Conservation (phyloP, 2,888 invertebrate species). For the Drosophila antonietae region DNA sequence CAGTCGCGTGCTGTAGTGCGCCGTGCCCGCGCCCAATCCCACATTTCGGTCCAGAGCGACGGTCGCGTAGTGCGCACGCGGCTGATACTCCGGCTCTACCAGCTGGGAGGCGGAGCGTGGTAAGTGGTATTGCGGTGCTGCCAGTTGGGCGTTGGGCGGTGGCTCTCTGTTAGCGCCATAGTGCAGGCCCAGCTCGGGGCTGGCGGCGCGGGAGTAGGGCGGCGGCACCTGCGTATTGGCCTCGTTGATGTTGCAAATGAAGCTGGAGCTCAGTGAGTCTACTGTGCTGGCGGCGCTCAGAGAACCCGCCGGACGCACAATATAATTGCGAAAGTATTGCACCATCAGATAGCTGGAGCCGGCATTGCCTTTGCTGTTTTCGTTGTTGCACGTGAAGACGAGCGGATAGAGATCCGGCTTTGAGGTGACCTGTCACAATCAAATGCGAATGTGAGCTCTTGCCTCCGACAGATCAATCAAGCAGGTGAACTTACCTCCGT, state of each 20-base stretch:
- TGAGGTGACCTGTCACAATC: constrained; percentile 89
- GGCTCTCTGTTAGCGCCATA: constrained; percentile 48
- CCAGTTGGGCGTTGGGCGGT: constrained; percentile 35
- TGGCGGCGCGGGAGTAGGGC: constrained; percentile 92
- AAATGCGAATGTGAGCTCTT: too few species aligned
- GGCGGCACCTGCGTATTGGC: constrained; percentile 93
- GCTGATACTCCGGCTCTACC: constrained; percentile 78
- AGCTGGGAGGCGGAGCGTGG: constrained; percentile 88
- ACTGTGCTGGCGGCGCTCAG: constrained; percentile 93
- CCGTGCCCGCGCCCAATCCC: constrained; percentile 18
- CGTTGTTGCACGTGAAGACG: constrained; percentile 92
- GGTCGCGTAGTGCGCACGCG: constrained; percentile 57
- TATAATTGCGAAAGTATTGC: constrained; percentile 92
- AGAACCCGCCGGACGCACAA: constrained; percentile 90
- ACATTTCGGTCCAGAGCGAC: constrained; percentile 42
- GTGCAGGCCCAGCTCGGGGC: constrained; percentile 87
- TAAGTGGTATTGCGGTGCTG: constrained; percentile 81
- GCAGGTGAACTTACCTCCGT: constrained; percentile 87
- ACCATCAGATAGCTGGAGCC: constrained; percentile 92
- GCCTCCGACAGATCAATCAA: neutral
- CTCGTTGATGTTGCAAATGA: constrained; percentile 94
- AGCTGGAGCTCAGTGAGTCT: constrained; percentile 94
- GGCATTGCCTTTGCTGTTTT: constrained; percentile 87
- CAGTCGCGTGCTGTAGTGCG: constrained; percentile 57
- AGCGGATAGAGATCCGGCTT: constrained; percentile 94